Conservation (phyloP, 2,797 vertebrate genomes). For the Buphagus erythrorhynchus region DNA sequence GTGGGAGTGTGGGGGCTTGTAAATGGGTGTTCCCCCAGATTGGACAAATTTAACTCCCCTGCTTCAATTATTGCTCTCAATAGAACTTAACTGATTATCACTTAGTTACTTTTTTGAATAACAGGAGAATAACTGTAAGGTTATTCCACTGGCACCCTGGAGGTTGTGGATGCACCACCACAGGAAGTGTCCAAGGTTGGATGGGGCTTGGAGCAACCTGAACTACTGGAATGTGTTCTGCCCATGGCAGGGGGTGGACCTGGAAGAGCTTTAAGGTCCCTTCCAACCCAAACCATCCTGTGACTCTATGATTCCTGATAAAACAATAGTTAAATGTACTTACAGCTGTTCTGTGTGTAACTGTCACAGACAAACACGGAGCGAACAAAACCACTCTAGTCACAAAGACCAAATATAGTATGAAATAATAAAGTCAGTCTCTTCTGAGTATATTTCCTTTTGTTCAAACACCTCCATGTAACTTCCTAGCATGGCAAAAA, state of each 20-base stretch:
- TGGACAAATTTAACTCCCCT: not conserved
- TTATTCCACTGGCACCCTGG: too few species aligned
- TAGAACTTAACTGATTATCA: not conserved
- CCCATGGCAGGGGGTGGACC: too few species aligned
- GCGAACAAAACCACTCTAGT: not conserved
- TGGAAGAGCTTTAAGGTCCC: too few species aligned
- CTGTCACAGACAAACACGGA: not conserved
- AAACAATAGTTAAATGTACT: not conserved
- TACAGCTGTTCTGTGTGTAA: not conserved
- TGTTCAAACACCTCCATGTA: not conserved
- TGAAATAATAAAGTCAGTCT: not conserved
- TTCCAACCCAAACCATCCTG: not conserved
- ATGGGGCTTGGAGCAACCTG: not conserved
- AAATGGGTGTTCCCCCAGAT: not conserved
- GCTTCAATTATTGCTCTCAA: not conserved
- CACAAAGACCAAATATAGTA: not conserved
- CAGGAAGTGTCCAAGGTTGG: not conserved
- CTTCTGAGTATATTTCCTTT: not conserved
- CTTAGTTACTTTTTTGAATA: not conserved
- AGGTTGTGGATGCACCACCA: not conserved
- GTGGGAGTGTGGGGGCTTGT: rapidly evolving
- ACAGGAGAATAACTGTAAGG: not conserved
- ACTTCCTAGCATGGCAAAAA: not conserved
- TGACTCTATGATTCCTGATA: too few species aligned
- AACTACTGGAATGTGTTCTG: not conserved